Evolutionary conservation across 2,888 invertebrate genomes (phyloP), one percentile per base, ranked within the genome.

Genomic region (Ophioninae sp.): DNA sequence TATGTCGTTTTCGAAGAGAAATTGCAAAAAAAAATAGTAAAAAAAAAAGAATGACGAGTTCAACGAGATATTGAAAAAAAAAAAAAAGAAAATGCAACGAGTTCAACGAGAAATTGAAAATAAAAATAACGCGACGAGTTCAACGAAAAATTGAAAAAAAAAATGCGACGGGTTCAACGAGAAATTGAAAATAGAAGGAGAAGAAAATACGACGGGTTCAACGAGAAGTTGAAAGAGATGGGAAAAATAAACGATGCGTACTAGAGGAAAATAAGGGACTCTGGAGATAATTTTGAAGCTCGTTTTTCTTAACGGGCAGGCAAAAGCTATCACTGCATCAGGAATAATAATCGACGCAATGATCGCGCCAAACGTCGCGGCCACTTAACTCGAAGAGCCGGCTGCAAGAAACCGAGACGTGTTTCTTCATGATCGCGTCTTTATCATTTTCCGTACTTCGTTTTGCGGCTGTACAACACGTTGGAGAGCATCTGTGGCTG

Each of bases 311-410:
- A 41, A 80, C 63, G 69, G 17, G 58, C 63, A 77, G 6, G 61
- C 63, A 74, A 81, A 76, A 79, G 67, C 81, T 79, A 84, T 81
- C 81, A 68, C 79, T 69, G 64, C 56, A 63, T 58, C 58, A 39
- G 79, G 75, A 84, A 84, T 84, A 84, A 84, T 84, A 84, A 84
- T 84, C 84, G 81, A 79, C 76, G 81, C 81, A 82, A 84, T 84
- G 81, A 82, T 81, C 81, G 83, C 77, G 73, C 76, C 76, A 74
- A 73, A 78, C 80, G 80, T 79, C 84, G 84, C 67, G 72, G 79
- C 79, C 84, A 82, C 84, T 84, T 84, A 81, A 84, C 78, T 79
- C 81, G 58, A 72, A 82, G 79, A 81, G 72, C 81, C 79, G 39
- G 76, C 63, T 84, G 81, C 81, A 79, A 84, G 84, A 84, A 51